Evolutionary conservation across 1,140 invertebrate genomes (phyloP).

Genomic region (Bactericera cockerelli): DNA sequence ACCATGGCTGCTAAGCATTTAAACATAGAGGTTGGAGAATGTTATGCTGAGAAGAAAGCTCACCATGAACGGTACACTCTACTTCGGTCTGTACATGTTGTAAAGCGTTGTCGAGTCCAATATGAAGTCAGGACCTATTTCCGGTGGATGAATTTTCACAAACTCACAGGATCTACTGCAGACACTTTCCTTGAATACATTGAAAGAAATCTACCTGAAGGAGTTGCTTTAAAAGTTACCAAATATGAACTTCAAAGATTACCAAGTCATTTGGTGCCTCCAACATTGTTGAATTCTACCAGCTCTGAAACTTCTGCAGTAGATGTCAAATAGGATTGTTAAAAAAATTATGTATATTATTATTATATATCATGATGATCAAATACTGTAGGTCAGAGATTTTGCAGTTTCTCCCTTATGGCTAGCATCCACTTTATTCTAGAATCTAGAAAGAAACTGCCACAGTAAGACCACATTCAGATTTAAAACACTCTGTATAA

Average conservation of each 20-base stretch:
- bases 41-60: conserved; percentile 53
- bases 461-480: too few species aligned
- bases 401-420: too few species aligned
- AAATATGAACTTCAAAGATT: conserved; percentile 31
- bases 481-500: too few species aligned
- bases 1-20: conserved; percentile 60
- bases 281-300: neutral
- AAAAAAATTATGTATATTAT: neutral
- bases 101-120: conserved; percentile 89
- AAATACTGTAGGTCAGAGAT: too few species aligned
- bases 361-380: too few species aligned
- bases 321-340: neutral
- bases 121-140: conserved; percentile 93
- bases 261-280: conserved; percentile 1
- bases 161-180: conserved; percentile 84
- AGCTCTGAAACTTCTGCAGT: neutral
- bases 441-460: too few species aligned
- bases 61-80: conserved; percentile 59
- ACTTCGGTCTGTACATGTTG: conserved; percentile 74
- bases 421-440: too few species aligned
- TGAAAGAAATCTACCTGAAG: conserved; percentile 92
- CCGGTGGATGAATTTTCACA: conserved; percentile 61
- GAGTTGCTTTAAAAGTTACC: conserved; percentile 86
- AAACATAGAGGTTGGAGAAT: conserved; percentile 53
- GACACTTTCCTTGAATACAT: conserved; percentile 94